Evolutionary conservation across 2,888 invertebrate genomes (phyloP), one percentile per base, ranked within the genome.

Genomic region (Oasisia sp.): DNA sequence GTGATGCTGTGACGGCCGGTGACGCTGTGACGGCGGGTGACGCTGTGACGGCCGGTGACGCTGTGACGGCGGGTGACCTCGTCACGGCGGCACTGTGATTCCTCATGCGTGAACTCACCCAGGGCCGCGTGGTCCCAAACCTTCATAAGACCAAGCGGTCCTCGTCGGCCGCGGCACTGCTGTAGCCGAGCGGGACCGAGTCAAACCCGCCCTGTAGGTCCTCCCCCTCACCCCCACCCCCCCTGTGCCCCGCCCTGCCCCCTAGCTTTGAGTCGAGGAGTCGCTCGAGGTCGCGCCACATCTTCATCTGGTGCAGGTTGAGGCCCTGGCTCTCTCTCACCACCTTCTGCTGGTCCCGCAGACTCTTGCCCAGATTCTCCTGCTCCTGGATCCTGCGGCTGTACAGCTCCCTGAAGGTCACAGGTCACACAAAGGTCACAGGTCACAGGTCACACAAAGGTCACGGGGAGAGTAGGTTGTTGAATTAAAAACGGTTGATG

Each of bases 321-420:
- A 96, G 96, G 11, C 96, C 96, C 93, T 97, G 97, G 93, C 96
- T 96, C 91, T 97, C 97, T 91, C 96, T 96, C 3, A 97, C 96
- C 91, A 95, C 95, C 94, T 97, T 97, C 95, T 97, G 96, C 92
- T 96, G 95, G 93, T 96, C 96, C 32, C 96, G 94, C 91, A 97
- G 94, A 91, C 96, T 95, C 92, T 97, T 96, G 27, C 97, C 96
- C 32, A 96, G 94, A 93, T 96, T 97, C 95, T 97, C 97, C 94
- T 97, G 97, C 94, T 97, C 97, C 92, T 96, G 96, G 91, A 98
- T 97, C 95, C 97, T 97, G 94, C 97, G 97, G 94, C 97, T 97
- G 94, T 97, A 97, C 94, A 97, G 97, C 94, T 98, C 98, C 96
- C 97, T 97, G 92, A 19, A 92, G 12, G 19, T 27, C 12, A 50